These are phyloP conservation scores for Synaphobranchus kaupii DNA, from an alignment of 2,797 vertebrate genomes.

Conservation along the genomic window DNA sequence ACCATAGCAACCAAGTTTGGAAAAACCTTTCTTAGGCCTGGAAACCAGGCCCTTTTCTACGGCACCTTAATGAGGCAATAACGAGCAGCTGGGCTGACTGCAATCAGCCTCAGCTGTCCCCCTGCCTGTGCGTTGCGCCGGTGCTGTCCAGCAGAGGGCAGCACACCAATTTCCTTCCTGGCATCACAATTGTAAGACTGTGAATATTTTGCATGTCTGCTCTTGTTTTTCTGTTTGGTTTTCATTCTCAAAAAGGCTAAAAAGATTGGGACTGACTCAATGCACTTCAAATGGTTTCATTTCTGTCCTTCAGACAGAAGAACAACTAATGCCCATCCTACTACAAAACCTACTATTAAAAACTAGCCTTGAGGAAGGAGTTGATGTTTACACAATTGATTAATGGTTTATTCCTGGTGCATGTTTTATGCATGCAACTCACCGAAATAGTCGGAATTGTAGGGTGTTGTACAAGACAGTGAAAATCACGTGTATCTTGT, in stretches of 20 bases:
- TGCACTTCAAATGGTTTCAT: neutral
- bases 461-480: neutral
- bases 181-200: too few relatives aligned
- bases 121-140: too few relatives aligned
- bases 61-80: too few relatives aligned
- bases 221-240: neutral
- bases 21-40: too few relatives aligned
- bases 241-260: neutral
- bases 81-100: too few relatives aligned
- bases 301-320: conserved; percentile 30
- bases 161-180: too few relatives aligned
- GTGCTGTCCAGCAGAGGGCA: too few relatives aligned
- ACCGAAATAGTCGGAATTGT: neutral
- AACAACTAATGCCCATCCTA: conserved; percentile 48
- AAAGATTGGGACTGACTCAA: neutral
- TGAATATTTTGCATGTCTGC: neutral
- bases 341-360: neutral
- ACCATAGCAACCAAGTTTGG: too few relatives aligned
- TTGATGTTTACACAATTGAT: neutral
- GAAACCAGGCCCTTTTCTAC: too few relatives aligned
- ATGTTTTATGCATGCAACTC: neutral
- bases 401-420: neutral
- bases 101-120: too few relatives aligned
- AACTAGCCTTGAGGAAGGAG: neutral
- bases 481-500: conserved; percentile 42